These are phyloP conservation scores for Caenorhabditis japonica DNA, from an alignment of 2,888 invertebrate species.

Conservation along the genomic window DNA sequence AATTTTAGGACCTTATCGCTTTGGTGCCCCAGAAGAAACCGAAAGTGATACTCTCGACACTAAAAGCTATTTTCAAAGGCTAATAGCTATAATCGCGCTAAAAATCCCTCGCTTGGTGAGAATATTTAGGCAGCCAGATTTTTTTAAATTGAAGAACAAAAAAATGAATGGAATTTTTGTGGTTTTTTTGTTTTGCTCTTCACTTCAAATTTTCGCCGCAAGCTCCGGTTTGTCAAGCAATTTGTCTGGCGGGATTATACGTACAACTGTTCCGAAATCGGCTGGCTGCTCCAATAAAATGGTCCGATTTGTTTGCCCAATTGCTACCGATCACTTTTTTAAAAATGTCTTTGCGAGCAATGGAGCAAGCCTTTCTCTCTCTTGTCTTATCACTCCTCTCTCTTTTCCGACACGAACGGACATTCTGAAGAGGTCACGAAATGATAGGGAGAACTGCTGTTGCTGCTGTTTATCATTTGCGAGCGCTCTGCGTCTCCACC, in stretches of 20 bases:
- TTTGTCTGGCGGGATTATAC: conserved; percentile 4
- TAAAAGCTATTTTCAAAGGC: too few species aligned
- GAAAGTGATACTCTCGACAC: too few species aligned
- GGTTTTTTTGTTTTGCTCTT: conserved; percentile 1
- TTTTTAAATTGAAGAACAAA: too few species aligned
- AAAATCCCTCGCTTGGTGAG: too few species aligned
- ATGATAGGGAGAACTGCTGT: conserved; percentile 28
- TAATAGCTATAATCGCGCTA: too few species aligned
- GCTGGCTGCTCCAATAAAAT: too few species aligned
- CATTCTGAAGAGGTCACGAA: conserved; percentile 52
- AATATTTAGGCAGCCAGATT: too few species aligned
- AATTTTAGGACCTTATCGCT: too few species aligned
- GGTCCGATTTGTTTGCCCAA: conserved; percentile 17
- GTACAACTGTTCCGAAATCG: conserved; percentile 1
- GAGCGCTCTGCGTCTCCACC: conserved; percentile 6
- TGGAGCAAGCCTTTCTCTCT: conserved; percentile 1
- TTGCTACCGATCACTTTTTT: conserved; percentile 1
- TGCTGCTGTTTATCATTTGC: conserved; percentile 44
- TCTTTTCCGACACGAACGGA: conserved; percentile 43
- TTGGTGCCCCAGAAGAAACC: too few species aligned
- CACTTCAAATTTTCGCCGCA: too few species aligned
- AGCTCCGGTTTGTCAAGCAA: conserved; percentile 6
- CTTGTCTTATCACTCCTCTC: conserved; percentile 32
- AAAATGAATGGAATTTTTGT: too few species aligned
- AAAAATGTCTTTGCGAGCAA: conserved; percentile 7